Evolutionary conservation across 2,888 invertebrate species (phyloP), one percentile per base, ranked within the genome.

Genomic region (Drosophila aldrichi): DNA sequence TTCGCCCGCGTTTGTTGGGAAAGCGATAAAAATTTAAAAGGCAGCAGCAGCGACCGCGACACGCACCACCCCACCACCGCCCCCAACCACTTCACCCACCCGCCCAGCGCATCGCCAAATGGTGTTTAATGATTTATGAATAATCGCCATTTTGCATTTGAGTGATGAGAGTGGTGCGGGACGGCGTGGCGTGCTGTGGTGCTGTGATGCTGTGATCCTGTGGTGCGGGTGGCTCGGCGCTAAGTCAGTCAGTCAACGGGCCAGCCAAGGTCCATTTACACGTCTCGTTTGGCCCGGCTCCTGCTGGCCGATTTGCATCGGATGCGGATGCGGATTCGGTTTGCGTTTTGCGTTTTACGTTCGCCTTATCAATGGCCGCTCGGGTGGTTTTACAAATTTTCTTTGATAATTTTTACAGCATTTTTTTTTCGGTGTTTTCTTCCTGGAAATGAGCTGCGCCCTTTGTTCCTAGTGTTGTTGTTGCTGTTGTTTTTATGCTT

Each of bases 41-140:
- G 65, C 86, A 65, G 76, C 75, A 79, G 79, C 79, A 77, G 77
- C 79, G 75, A 74, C 77, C 75, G 70, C 75, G 52, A 52, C 73
- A 58, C 46, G 52, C 62, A 54, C 54, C 54, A 54, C 38, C 52
- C 36, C 32, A 10, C 32, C 10, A 10, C 36, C 6, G 16, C 36
- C 16, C 22, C 22, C 38, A 25, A 1, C 58, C 52, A 38, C 54
- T 6, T 6, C 63, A 10, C 44, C 57, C 40, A 41, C 40, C 61
- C 18, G 20, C 54, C 59, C 64, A 67, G 32, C 64, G 78, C 78
- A 71, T 74, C 80, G 88, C 89, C 88, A 91, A 91, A 91, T 92
- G 91, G 91, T 91, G 91, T 91, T 91, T 92, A 91, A 91, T 91
- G 91, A 91, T 92, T 91, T 91, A 91, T 91, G 91, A 91, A 91